A percentile compares a stretch with the other conserved stretches of the same genome.
Evolutionary conservation across 2,888 invertebrate genomes (phyloP).

Genomic region (Amiota communis): DNA sequence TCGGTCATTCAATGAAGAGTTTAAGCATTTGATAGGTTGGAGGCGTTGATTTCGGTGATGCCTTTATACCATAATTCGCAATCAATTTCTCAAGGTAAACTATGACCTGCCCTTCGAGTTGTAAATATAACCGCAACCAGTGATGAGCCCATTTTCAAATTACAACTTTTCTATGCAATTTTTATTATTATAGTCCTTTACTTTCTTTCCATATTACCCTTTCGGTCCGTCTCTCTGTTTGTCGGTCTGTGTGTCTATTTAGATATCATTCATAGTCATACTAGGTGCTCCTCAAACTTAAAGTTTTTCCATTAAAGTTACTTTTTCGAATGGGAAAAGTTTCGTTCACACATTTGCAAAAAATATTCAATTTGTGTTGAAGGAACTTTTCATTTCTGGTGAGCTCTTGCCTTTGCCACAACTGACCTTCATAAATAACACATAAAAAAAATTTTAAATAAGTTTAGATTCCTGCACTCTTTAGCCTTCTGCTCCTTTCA

Average conservation of each 20-base stretch:
- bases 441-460: constrained; percentile 37
- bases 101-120: background rate
- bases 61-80: background rate
- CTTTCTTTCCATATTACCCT: too few species aligned
- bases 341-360: constrained; percentile 52
- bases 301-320: constrained; percentile 67
- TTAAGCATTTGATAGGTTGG: constrained; percentile 33
- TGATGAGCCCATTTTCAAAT: background rate
- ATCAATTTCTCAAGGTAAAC: constrained; percentile 3
- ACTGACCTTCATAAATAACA: constrained; percentile 56
- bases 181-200: too few species aligned
- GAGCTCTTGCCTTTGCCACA: background rate
- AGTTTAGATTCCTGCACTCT: background rate
- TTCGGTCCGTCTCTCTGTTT: background rate
- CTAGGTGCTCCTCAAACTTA: constrained; percentile 46
- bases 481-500: too few species aligned
- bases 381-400: constrained; percentile 45
- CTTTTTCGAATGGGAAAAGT: constrained; percentile 62
- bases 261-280: constrained; percentile 45
- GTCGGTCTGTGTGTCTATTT: constrained; percentile 33
- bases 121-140: background rate
- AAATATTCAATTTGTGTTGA: constrained; percentile 60
- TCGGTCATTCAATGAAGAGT: constrained; percentile 42
- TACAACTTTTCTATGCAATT: background rate
- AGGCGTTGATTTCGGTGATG: too few species aligned